Conservation (phyloP, 2,888 invertebrate genomes). For the Dorcus parallelipipedus region DNA sequence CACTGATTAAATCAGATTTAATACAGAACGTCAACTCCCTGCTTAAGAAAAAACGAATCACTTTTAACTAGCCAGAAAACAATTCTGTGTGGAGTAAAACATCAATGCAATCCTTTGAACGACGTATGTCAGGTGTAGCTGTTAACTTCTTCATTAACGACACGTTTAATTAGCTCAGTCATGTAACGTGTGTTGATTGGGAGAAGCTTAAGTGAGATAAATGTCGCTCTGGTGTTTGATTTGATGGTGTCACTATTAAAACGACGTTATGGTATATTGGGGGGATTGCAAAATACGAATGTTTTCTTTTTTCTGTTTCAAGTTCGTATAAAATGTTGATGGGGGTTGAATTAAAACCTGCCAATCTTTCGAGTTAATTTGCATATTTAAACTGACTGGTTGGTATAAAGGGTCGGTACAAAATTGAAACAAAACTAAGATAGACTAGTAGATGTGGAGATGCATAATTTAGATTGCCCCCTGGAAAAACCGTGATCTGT, state of each 20-base stretch:
- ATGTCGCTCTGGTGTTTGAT: background rate
- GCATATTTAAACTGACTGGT: slow-evolving; percentile 6
- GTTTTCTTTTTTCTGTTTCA: background rate
- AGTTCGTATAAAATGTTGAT: background rate
- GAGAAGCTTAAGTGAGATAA: background rate
- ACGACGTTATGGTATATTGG: no score
- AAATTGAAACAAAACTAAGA: background rate
- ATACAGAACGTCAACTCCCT: no score
- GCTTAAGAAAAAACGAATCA: background rate
- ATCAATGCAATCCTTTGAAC: background rate
- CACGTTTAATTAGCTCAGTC: background rate
- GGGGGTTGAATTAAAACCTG: background rate
- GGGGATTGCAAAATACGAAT: background rate
- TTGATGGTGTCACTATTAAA: no score
- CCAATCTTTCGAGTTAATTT: slow-evolving; percentile 5
- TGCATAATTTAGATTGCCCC: slow-evolving; percentile 7
- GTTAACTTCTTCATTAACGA: background rate
- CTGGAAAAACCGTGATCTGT: slow-evolving; percentile 6
- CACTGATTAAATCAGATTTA: slow-evolving; percentile 21
- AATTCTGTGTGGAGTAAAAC: background rate
- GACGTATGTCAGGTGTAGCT: background rate
- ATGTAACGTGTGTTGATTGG: background rate
- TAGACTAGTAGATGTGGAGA: slow-evolving; percentile 4
- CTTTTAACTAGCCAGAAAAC: background rate
- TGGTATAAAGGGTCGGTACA: background rate